A percentile compares a stretch with the other conserved stretches of the same genome.
These are phyloP conservation scores for Hemiprocne comata DNA, from an alignment of 2,113 vertebrate genomes.

Conservation along the genomic window DNA sequence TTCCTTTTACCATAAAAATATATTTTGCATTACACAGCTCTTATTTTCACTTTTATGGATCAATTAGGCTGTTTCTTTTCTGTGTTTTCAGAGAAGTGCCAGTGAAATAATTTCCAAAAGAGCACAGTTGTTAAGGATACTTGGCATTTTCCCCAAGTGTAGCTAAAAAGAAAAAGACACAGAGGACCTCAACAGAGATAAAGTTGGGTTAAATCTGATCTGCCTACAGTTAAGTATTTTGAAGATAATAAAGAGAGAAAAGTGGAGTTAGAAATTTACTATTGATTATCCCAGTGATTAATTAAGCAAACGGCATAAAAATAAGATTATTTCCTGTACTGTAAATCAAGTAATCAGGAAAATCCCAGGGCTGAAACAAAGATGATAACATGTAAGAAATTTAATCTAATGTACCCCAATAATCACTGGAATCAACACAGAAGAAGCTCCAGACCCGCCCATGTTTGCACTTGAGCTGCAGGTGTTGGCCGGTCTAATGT, in stretches of 20 bases:
- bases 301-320: background rate
- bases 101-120: constrained; percentile 41
- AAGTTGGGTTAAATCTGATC: background rate
- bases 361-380: background rate
- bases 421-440: background rate
- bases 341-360: background rate
- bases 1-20: constrained; percentile 33
- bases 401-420: background rate
- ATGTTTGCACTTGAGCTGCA: background rate
- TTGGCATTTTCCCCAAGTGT: constrained; percentile 1
- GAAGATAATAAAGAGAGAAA: constrained; percentile 2
- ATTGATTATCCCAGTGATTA: background rate
- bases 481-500: background rate
- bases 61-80: constrained; percentile 41
- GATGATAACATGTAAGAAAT: background rate
- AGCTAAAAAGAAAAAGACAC: constrained; percentile 43
- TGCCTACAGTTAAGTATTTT: background rate
- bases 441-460: background rate
- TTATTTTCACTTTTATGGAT: constrained; percentile 67
- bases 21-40: constrained; percentile 26
- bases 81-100: constrained; percentile 17
- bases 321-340: background rate
- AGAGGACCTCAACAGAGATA: background rate
- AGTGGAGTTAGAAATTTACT: background rate
- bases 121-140: background rate